Evolutionary conservation across 2,797 vertebrate genomes (phyloP).

Genomic region (Lacerta viridis): DNA sequence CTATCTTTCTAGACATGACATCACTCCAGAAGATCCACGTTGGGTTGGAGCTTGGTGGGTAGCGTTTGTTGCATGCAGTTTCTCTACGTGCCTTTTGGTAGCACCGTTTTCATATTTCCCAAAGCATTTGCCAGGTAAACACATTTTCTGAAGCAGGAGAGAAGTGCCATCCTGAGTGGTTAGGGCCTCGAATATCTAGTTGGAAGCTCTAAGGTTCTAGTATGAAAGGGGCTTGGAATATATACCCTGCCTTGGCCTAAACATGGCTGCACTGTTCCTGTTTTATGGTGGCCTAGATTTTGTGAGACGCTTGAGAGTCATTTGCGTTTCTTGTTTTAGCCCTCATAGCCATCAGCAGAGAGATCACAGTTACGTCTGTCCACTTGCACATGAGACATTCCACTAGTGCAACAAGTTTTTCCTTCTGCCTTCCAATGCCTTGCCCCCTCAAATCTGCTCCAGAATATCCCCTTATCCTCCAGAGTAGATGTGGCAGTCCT

Average conservation of each 20-base stretch:
- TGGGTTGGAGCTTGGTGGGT: constrained; percentile 89
- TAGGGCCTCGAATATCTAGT: background rate
- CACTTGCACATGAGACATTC: no score
- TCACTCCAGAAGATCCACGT: constrained; percentile 79
- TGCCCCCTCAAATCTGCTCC: no score
- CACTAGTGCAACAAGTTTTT: no score
- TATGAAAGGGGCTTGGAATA: background rate
- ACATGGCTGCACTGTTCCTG: background rate
- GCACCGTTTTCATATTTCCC: constrained; percentile 85
- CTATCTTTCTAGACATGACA: constrained; percentile 52
- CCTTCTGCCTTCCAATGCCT: no score
- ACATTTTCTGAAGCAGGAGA: background rate
- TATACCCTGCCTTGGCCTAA: no score
- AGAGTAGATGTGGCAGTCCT: no score
- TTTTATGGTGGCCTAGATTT: background rate
- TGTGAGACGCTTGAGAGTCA: background rate
- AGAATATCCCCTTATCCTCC: no score
- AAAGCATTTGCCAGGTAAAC: constrained; percentile 84
- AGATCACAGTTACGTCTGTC: no score
- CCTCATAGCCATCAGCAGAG: background rate
- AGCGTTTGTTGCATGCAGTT: constrained; percentile 79
- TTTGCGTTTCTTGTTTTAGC: background rate
- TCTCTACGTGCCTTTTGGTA: constrained; percentile 80
- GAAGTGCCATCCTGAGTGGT: fast-evolving
- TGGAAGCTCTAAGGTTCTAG: background rate